Evolutionary conservation across 2,797 vertebrate genomes (phyloP), one percentile per base, ranked within the genome.

Genomic region (Kryptolebias ocellatus): DNA sequence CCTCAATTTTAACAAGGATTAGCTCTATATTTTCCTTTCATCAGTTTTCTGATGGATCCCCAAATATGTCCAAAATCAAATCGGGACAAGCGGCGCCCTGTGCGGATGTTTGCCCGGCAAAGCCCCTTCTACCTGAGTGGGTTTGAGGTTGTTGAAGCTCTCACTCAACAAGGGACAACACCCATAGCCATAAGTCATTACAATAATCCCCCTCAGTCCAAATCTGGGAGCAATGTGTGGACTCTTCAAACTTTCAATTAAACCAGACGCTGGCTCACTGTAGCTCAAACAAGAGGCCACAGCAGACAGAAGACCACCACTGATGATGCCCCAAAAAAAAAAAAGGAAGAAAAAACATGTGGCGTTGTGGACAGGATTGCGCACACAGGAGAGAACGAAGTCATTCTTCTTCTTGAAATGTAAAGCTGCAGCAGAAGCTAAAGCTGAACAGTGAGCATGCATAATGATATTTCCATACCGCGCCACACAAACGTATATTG

Each of bases 1-100:
- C 75, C 70, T 84, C 79, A 73, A 85, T 87, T 88, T 89, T 70
- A 90, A 83, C 83, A 72, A 86, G 90, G 92, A 92, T 93, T 92
- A 92, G 85, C 70, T 84, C 83, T 85, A 54, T 92, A 89, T 93
- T 92, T 89, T 90, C 82, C 88, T 93, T 92, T 93, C 90, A 93
- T 93, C 89, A 91, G 66, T 84, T 91, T 79, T 80, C 78, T 29
- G 76, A 89, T 64, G 74, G 79, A 85, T 89, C 89, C 87, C 72
- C 78, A 90, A 91, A 90, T 90, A 88, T 91, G 88, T 92, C 74
- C 55, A 55, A 86, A 92, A 91, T 91, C 87, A 88, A 89, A 87
- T 87, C 56, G 82, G 86, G 86, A 92, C 92, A 91, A 92, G 92
- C 61, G 78, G 87, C 70, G 87, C 88, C 87, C 89, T 92, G 89